Evolutionary conservation across 2,797 vertebrate genomes (phyloP), one percentile per base, ranked within the genome.

Genomic region (Morus bassanus): DNA sequence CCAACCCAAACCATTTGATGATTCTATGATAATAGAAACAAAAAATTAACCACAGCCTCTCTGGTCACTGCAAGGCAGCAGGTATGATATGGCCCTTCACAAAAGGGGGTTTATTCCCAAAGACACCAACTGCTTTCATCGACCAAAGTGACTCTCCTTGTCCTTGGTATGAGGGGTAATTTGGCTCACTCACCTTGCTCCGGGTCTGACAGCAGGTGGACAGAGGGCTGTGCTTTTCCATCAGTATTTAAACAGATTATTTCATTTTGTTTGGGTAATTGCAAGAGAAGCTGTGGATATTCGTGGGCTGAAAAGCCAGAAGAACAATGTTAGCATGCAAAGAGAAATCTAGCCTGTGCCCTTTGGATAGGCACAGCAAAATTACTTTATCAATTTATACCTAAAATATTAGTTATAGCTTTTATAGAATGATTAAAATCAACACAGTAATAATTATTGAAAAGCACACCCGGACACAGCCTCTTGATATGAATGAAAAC

Each of bases 201-300:
- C 18, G 97, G 95, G 95, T 99, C 99, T 85, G 92, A 98, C 54
- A 99, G 96, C 90, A 99, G 97, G 61, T 94, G 98, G 51, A 98
- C 94, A 87, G 98, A 97, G 21, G 86, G 97, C 82, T 96, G 98
- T 39, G 98, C 92, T 88, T 82, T 97, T 54, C 96, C 89, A 17
- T 96, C 96, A 83, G 98, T 97, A 95, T 98, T 98, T 96, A 99
- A 98, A 95, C 99, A 99, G 88, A 99, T 95, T 24, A 96, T 96
- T 57, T 98, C 97, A 2, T 97, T 97, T 96, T 92, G 92, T 39
- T 97, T 94, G 45, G 98, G 98, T 69, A 99, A 96, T 35, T 98
- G 97, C 51, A 99, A 94, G 70, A 99, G 96, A 86, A 98, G 95
- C 48, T 98, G 96, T 78, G 98, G 98, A 93, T 98, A 93, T 95